Evolutionary conservation across 1,140 invertebrate species (phyloP), one percentile per base, ranked within the genome.

Genomic region (Drosophila lacteicornis): DNA sequence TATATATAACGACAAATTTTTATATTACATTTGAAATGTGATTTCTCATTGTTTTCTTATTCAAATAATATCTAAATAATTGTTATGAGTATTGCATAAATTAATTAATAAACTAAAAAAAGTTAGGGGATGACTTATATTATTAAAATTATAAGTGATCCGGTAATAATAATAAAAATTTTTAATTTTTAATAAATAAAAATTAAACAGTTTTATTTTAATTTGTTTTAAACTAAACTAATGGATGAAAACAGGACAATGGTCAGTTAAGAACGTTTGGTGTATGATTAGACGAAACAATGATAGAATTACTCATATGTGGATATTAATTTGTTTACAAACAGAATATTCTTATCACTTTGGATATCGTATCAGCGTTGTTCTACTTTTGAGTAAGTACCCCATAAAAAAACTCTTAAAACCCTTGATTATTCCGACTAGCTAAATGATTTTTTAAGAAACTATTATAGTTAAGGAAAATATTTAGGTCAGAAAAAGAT

Each of bases 331-430:
- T 36, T 53, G 50, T 36, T 36, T 53, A 53, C 30, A 38, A 38
- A 4, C 12, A 22, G 12, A 55, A 55, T 55, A 38, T 38, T 55
- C 4, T 55, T 55, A 55, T 55, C 51, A 55, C 51, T 38, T 55
- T 55, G 7, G 33, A 55, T 55, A 38, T 55, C 17, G 33, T 38
- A 33, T 38, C 4, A 55, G 17, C 17, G 19, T 55, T 55, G 33
- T 55, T 38, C 33, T 55, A 38, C 51, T 55, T 22, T 55, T 22
- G 51, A 38, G 33, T 55, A 55, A 38, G 51, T 55, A 55, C 51
- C 30, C 51, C 33, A 55, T 38, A 55, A 38, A 55, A 27, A 51
- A 55, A 36, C 12, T 19, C 51, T 19, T 19, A 53, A 36, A 19
- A 19, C 17, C 33, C 12, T 36, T 17, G 15, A 4, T 55, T 38